Evolutionary conservation across 2,888 invertebrate genomes (phyloP), one percentile per base, ranked within the genome.

Genomic region (Spatulosminthurus flaviceps): DNA sequence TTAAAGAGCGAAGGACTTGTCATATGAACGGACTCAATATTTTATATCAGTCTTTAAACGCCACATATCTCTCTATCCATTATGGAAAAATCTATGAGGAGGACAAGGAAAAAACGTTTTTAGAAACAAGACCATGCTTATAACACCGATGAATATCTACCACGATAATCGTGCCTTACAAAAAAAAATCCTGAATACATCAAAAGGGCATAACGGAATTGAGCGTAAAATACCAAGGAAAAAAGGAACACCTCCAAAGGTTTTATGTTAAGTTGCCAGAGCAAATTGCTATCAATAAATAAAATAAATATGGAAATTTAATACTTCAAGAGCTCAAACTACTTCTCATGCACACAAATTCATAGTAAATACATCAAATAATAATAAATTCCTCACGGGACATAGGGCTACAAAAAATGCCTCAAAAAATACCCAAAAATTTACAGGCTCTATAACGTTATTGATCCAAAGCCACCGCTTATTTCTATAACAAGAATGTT

Each of bases 111-210:
- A 51, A 51, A 51, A 51, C 16, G 19, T 28, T 73, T 73, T 60
- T 60, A 28, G 73, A 73, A 73, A 73, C 60, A 67, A 67, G 67
- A 67, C 60, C 24, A 26, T 43, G 43, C 60, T 73, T 60, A 9
- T 28, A 60, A 9, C 19, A 19, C 19, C 24, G 51, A 73, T 73
- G 29, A n/a, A 60, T 29, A 60, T 73, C 72, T n/a, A 73, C 60
- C 73, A 73, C 73, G 73, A 73, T 60, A 28, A 60, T 60, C 73
- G 73, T 73, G 73, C 29, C 21, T 26, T 67, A 16, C 4, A 26
- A 51, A 51, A 26, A 26, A 34, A 34, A 64, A 51, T 11, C 28
- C 28, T 28, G 28, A 67, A 67, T 67, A n/a, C 34, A 70, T 41
- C 19, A 34, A 51, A 51, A 34, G 34, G 51, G 51, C 51, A 51